Evolutionary conservation across 2,113 vertebrate genomes (phyloP).

Genomic region (Terrapene triunguis): DNA sequence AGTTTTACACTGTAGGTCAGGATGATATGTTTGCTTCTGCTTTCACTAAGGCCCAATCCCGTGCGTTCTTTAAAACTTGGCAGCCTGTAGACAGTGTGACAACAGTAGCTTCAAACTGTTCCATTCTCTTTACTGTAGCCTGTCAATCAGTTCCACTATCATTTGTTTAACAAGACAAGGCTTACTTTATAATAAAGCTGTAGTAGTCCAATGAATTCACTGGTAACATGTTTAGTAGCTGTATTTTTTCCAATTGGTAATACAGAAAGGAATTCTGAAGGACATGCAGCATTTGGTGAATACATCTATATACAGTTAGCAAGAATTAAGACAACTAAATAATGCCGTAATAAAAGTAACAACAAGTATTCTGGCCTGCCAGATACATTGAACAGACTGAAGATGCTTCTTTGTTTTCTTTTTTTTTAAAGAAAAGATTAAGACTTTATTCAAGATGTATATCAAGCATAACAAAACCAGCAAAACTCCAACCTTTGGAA

Average conservation of each 20-base stretch:
- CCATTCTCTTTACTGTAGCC: background rate
- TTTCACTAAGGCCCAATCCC: background rate
- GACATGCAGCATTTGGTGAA: constrained; percentile 76
- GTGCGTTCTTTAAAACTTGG: background rate
- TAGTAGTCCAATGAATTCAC: constrained; percentile 51
- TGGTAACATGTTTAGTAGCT: constrained; percentile 66
- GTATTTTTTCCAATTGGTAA: constrained; percentile 74
- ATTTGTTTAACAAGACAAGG: accelerated
- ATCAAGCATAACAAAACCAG: constrained; percentile 80
- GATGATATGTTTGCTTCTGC: accelerated
- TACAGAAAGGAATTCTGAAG: constrained; percentile 66
- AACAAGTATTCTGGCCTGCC: constrained; percentile 71
- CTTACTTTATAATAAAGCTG: background rate
- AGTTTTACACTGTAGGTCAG: background rate
- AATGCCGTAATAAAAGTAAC: constrained; percentile 51
- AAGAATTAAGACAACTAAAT: constrained; percentile 67
- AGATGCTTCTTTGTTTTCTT: background rate
- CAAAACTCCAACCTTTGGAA: constrained; percentile 77
- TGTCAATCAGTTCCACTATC: background rate
- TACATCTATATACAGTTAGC: constrained; percentile 73
- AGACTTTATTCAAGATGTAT: constrained; percentile 83
- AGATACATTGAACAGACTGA: constrained; percentile 71
- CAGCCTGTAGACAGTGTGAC: background rate
- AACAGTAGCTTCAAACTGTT: background rate
- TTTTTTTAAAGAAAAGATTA: constrained; percentile 79